phyloP scores from a whole-genome alignment of 2,888 invertebrate genomes.

The Trypoxylon attenuatum region DNA sequence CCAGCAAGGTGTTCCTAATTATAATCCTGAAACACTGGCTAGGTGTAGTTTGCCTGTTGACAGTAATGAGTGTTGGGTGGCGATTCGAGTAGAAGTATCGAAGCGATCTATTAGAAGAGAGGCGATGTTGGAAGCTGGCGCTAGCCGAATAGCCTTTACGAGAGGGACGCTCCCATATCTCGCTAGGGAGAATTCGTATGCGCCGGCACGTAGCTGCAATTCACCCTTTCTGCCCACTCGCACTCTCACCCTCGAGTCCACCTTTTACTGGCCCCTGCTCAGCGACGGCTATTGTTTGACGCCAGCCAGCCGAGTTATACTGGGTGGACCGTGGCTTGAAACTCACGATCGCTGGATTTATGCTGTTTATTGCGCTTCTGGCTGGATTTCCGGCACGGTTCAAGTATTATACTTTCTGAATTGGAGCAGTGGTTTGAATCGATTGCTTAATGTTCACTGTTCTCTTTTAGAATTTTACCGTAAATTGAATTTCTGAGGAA shows the following conservation, averaged over 20 bases:
- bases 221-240: slow-evolving; percentile 58
- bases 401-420: no score
- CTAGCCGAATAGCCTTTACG: no score
- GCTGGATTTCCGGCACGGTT: background rate
- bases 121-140: slow-evolving; percentile 37
- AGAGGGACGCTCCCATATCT: slow-evolving; percentile 18
- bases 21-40: background rate
- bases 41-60: background rate
- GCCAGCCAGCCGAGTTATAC: slow-evolving; percentile 35
- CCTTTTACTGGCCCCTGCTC: slow-evolving; percentile 48
- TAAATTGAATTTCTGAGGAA: no score
- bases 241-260: slow-evolving; percentile 38
- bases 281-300: slow-evolving; percentile 59
- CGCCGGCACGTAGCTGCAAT: slow-evolving; percentile 69
- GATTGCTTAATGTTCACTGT: background rate
- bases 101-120: slow-evolving; percentile 60
- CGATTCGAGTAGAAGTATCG: slow-evolving; percentile 65
- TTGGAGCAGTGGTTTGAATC: background rate
- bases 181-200: slow-evolving; percentile 63
- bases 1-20: background rate
- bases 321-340: slow-evolving; percentile 21
- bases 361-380: background rate
- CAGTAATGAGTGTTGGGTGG: slow-evolving; percentile 24
- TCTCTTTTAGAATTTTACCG: no score
- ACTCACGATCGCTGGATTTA: background rate